Conservation (phyloP, 2,797 vertebrate species). For the Perodicticus potto region DNA sequence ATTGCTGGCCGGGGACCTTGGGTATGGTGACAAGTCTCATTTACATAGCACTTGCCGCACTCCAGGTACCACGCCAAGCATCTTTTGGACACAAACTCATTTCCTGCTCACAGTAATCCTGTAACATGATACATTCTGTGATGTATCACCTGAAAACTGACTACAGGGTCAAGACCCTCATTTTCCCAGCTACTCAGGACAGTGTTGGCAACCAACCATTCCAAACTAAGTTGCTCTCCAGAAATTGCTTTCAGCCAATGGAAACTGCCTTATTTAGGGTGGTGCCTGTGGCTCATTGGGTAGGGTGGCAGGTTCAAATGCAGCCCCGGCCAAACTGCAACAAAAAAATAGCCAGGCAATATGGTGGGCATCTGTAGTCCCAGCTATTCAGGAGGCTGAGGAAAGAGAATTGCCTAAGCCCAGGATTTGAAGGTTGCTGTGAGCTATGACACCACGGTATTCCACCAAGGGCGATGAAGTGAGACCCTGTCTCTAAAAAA, state of each 20-base stretch:
- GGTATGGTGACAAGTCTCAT: background rate
- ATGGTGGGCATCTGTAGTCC: no score
- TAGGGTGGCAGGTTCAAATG: no score
- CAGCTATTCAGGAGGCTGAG: no score
- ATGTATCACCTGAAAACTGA: background rate
- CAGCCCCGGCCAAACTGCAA: no score
- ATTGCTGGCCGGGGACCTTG: background rate
- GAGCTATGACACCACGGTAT: no score
- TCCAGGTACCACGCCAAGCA: background rate
- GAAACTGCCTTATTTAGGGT: background rate
- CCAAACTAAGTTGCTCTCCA: background rate
- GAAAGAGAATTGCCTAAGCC: no score
- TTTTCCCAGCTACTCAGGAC: background rate
- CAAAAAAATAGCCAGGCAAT: no score
- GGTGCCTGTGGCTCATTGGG: no score
- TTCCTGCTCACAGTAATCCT: constrained; percentile 4
- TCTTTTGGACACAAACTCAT: background rate
- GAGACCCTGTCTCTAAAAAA: no score
- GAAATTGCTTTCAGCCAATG: background rate
- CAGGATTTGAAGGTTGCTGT: no score
- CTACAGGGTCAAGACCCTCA: background rate
- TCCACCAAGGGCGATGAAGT: no score
- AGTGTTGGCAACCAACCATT: background rate
- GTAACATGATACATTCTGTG: background rate
- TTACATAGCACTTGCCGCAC: background rate